Conservation (phyloP, 1,140 invertebrate genomes). For the Trachelipus rathkii region DNA sequence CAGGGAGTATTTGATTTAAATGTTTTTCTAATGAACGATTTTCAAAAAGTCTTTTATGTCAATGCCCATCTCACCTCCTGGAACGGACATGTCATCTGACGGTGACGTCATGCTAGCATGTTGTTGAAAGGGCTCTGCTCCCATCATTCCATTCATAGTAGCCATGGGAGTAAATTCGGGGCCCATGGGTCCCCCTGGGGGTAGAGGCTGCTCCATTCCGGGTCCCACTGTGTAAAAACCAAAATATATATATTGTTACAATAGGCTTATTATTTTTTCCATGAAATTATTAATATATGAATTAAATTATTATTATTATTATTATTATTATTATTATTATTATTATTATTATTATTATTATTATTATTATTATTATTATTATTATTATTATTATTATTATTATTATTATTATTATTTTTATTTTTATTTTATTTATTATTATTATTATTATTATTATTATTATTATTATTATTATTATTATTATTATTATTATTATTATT, state of each 20-base stretch:
- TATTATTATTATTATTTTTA: not conserved
- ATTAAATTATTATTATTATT: not conserved
- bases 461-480: slow-evolving; percentile 1
- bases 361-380: too few relatives aligned
- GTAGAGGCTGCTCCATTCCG: too few relatives aligned
- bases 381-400: not conserved
- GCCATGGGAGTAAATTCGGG: not conserved
- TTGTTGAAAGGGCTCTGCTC: not conserved
- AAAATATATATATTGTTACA: too few relatives aligned
- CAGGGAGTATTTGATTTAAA: too few relatives aligned
- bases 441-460: not conserved
- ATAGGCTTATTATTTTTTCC: not conserved
- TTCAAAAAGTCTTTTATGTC: not conserved
- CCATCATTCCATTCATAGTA: not conserved
- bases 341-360: not conserved
- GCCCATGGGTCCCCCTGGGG: too few relatives aligned
- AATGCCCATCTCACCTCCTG: slow-evolving; percentile 7
- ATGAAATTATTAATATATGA: not conserved
- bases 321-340: too few relatives aligned
- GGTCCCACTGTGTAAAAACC: too few relatives aligned
- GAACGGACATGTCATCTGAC: not conserved
- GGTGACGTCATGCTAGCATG: not conserved
- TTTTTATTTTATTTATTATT: not conserved
- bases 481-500: slow-evolving; percentile 15
- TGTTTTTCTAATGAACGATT: not conserved